These are phyloP conservation scores for Himalopsyche tibetana DNA, from an alignment of 2,888 invertebrate genomes.

Conservation along the genomic window DNA sequence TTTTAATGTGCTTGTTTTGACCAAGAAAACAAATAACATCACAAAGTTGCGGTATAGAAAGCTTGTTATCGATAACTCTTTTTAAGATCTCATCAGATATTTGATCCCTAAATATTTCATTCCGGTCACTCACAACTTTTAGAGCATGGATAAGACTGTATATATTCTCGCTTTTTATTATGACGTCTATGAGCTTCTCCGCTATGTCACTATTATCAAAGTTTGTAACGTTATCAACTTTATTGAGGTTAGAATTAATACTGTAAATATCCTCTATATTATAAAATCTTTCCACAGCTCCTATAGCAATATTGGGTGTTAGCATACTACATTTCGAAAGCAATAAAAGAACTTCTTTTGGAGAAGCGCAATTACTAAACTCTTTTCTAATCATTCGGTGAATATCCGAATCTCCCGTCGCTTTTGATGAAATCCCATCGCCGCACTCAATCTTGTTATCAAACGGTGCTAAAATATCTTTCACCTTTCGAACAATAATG, in stretches of 20 bases:
- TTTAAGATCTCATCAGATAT: constrained; percentile 80
- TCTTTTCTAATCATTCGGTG: constrained; percentile 74
- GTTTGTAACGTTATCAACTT: constrained; percentile 65
- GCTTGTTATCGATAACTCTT: constrained; percentile 78
- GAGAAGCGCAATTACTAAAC: constrained; percentile 73
- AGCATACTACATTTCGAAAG: constrained; percentile 75
- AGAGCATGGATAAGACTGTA: constrained; percentile 74
- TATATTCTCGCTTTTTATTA: constrained; percentile 74
- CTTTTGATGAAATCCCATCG: constrained; percentile 49
- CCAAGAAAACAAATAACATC: constrained; percentile 77
- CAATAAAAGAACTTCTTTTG: constrained; percentile 74
- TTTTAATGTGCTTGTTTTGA: constrained; percentile 72
- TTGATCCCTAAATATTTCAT: constrained; percentile 74
- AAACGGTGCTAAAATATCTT: constrained; percentile 70
- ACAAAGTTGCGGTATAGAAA: constrained; percentile 79
- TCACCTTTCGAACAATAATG: constrained; percentile 78
- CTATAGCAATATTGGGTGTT: constrained; percentile 75
- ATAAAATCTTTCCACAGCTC: constrained; percentile 75
- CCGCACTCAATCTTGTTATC: constrained; percentile 50
- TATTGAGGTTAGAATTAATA: constrained; percentile 66
- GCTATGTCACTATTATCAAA: constrained; percentile 74
- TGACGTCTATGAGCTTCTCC: constrained; percentile 73
- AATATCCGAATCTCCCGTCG: constrained; percentile 69
- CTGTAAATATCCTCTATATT: constrained; percentile 71
- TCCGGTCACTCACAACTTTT: constrained; percentile 71